These are phyloP conservation scores for Puma concolor DNA, from an alignment of 2,113 vertebrate species.

Conservation along the genomic window DNA sequence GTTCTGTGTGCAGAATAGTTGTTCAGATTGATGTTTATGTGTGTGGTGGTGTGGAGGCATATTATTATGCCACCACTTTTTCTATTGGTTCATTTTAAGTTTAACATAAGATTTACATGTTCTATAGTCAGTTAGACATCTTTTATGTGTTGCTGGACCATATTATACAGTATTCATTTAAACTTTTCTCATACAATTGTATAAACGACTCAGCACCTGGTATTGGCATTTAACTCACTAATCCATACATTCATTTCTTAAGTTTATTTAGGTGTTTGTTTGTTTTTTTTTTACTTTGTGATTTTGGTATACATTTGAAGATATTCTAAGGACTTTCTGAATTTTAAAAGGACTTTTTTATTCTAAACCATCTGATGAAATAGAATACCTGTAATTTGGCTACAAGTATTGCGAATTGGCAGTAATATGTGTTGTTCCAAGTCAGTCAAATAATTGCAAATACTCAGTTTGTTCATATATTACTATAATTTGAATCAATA, in stretches of 20 bases:
- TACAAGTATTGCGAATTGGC: not conserved
- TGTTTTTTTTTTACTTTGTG: not conserved
- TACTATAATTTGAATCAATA: not conserved
- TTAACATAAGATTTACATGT: constrained; percentile 44
- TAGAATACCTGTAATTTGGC: not conserved
- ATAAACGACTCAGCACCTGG: not conserved
- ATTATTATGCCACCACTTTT: not conserved
- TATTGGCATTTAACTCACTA: not conserved
- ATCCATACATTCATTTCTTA: not conserved
- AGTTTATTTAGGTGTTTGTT: not conserved
- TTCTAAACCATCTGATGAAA: not conserved
- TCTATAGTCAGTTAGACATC: not conserved
- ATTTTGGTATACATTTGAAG: not conserved
- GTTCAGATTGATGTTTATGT: not conserved
- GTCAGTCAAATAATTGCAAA: not conserved
- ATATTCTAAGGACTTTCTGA: not conserved
- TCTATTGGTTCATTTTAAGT: not conserved
- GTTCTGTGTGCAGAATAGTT: not conserved
- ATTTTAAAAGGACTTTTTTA: not conserved
- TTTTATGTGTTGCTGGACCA: not conserved
- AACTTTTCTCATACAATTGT: not conserved
- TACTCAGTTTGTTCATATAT: not conserved
- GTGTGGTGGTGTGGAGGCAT: not conserved
- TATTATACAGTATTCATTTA: not conserved
- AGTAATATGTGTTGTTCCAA: not conserved